Conservation (phyloP, 2,113 vertebrate genomes). For the Zosterops pallidus region DNA sequence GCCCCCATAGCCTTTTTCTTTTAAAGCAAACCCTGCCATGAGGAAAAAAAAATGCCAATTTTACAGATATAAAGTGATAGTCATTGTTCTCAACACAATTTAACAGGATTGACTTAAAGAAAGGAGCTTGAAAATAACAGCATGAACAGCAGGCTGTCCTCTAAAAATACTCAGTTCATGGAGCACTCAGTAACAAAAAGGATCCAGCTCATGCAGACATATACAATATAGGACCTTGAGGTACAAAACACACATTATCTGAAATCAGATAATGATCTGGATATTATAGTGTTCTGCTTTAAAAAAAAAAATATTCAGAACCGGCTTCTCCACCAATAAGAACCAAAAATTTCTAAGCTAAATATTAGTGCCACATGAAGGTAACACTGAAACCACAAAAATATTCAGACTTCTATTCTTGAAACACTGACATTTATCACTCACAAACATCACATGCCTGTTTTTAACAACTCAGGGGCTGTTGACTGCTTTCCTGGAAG, state of each 20-base stretch:
- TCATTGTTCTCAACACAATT: slow-evolving; percentile 1
- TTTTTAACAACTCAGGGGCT: background rate
- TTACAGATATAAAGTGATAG: background rate
- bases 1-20: background rate
- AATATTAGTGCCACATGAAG: background rate
- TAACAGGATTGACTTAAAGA: background rate
- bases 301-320: background rate
- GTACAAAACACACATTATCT: background rate
- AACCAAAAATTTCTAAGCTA: background rate
- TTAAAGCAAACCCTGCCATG: background rate
- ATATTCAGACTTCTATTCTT: background rate
- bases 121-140: background rate
- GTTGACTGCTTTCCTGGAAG: background rate
- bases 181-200: background rate
- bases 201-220: background rate
- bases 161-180: background rate
- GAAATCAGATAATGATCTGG: background rate
- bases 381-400: background rate
- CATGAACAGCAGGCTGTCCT: background rate
- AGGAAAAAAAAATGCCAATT: background rate
- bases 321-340: background rate
- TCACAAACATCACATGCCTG: background rate
- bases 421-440: background rate
- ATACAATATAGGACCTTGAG: background rate
- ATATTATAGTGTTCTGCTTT: background rate